These are phyloP conservation scores for Podarcis lilfordi DNA, from an alignment of 2,797 vertebrate species.

Conservation along the genomic window DNA sequence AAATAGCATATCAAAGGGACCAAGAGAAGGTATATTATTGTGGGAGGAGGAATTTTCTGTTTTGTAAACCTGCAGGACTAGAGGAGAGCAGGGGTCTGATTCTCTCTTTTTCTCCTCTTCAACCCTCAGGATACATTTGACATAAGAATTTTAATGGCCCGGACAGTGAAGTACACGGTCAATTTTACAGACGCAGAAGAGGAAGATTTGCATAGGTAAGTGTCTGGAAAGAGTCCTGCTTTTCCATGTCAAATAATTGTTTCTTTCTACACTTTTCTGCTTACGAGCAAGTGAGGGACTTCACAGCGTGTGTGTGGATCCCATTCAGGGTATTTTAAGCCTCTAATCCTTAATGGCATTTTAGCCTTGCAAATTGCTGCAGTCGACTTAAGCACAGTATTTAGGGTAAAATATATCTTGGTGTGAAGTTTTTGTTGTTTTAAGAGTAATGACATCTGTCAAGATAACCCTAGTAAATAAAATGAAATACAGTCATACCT, in stretches of 20 bases:
- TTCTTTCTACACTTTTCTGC: background rate
- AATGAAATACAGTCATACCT: background rate
- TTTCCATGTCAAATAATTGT: slow-evolving; percentile 16
- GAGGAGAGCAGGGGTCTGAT: background rate
- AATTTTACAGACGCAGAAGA: slow-evolving; percentile 82
- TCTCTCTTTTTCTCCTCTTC: background rate
- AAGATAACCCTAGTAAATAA: background rate
- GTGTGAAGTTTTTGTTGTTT: background rate
- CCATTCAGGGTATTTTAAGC: background rate
- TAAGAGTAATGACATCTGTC: background rate
- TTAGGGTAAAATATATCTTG: background rate
- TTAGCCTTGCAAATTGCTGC: background rate
- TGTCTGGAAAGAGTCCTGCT: background rate
- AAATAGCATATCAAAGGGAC: background rate
- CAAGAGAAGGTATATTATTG: background rate
- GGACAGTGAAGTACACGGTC: slow-evolving; percentile 82
- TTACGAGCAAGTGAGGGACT: background rate
- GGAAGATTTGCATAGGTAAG: slow-evolving; percentile 81
- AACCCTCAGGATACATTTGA: slow-evolving; percentile 84
- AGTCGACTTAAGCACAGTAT: background rate
- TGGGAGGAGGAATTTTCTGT: background rate
- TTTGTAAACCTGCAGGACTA: background rate
- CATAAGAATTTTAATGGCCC: slow-evolving; percentile 82
- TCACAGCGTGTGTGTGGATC: background rate
- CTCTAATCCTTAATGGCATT: background rate